Percentiles rank a stretch among this genome's conserved stretches.
Conservation (phyloP, 2,113 vertebrate species). For the Burhinus oedicnemus region DNA sequence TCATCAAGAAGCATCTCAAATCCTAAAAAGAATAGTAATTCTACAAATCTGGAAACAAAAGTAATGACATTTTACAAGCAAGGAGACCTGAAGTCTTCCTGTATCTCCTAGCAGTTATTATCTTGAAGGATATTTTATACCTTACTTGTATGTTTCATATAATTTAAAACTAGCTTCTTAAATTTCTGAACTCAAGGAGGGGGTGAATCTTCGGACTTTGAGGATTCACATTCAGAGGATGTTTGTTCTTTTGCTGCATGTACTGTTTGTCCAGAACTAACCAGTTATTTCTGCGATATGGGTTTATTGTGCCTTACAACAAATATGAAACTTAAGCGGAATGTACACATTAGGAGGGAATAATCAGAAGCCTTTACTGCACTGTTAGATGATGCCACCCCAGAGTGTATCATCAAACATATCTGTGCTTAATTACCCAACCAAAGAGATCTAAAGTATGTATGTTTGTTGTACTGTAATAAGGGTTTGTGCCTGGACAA, state of each 20-base stretch:
- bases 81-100: constrained; percentile 67
- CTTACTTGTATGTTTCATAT: constrained; percentile 66
- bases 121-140: constrained; percentile 73
- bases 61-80: constrained; percentile 12
- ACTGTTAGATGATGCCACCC: constrained; percentile 79
- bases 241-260: constrained; percentile 77
- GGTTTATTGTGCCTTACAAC: constrained; percentile 84
- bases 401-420: constrained; percentile 76
- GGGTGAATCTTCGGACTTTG: constrained; percentile 69
- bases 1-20: constrained; percentile 21
- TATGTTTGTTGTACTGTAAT: constrained; percentile 87
- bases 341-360: constrained; percentile 74
- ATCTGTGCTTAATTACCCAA: constrained; percentile 88
- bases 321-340: constrained; percentile 68
- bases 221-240: constrained; percentile 69
- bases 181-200: constrained; percentile 70
- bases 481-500: constrained; percentile 85
- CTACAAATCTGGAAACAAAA: constrained; percentile 37
- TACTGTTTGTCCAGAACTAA: constrained; percentile 77
- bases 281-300: constrained; percentile 64
- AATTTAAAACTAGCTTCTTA: constrained; percentile 71
- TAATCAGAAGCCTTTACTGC: constrained; percentile 74
- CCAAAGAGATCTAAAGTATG: constrained; percentile 88
- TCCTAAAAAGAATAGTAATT: constrained; percentile 9
- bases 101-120: constrained; percentile 52